These are phyloP conservation scores for Euschistus heros DNA, from an alignment of 1,140 invertebrate genomes.

Conservation along the genomic window DNA sequence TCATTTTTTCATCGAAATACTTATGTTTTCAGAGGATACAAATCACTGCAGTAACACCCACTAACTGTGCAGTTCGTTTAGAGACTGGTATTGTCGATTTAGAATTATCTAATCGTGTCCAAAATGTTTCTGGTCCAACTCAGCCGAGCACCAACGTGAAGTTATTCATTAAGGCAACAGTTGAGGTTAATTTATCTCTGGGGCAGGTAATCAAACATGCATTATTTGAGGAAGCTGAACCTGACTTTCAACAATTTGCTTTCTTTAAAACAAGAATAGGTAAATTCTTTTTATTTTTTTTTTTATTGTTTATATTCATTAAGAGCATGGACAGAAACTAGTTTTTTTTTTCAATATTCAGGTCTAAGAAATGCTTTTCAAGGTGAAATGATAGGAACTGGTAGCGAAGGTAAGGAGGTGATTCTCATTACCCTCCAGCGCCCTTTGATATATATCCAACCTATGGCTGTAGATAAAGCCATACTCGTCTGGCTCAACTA, in stretches of 20 bases:
- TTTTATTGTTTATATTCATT: slow-evolving; percentile 6
- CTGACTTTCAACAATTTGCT: slow-evolving; percentile 92
- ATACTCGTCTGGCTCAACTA: slow-evolving; percentile 97
- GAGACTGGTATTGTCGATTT: slow-evolving; percentile 87
- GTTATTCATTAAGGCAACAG: slow-evolving; percentile 86
- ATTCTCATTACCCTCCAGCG: slow-evolving; percentile 82
- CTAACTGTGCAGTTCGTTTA: slow-evolving; percentile 87
- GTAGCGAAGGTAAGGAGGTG: slow-evolving; percentile 75
- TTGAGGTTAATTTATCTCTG: slow-evolving; percentile 87
- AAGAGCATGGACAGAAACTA: not conserved
- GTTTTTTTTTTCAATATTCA: slow-evolving; percentile 27
- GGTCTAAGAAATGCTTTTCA: slow-evolving; percentile 68
- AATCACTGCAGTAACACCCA: slow-evolving; percentile 94
- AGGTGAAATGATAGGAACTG: slow-evolving; percentile 69
- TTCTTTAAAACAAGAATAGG: slow-evolving; percentile 93
- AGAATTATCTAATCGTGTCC: slow-evolving; percentile 85
- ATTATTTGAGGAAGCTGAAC: slow-evolving; percentile 91
- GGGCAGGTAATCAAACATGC: slow-evolving; percentile 88
- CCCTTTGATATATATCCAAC: slow-evolving; percentile 89
- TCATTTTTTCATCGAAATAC: not conserved
- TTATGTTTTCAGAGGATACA: slow-evolving; percentile 68
- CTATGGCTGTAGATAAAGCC: slow-evolving; percentile 89
- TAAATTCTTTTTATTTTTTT: slow-evolving; percentile 22
- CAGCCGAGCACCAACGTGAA: slow-evolving; percentile 54
- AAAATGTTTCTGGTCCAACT: slow-evolving; percentile 64